Percentiles rank a stretch among this genome's conserved stretches.
phyloP scores from a whole-genome alignment of 1,140 invertebrate genomes.

The Choristoneura fumiferana region DNA sequence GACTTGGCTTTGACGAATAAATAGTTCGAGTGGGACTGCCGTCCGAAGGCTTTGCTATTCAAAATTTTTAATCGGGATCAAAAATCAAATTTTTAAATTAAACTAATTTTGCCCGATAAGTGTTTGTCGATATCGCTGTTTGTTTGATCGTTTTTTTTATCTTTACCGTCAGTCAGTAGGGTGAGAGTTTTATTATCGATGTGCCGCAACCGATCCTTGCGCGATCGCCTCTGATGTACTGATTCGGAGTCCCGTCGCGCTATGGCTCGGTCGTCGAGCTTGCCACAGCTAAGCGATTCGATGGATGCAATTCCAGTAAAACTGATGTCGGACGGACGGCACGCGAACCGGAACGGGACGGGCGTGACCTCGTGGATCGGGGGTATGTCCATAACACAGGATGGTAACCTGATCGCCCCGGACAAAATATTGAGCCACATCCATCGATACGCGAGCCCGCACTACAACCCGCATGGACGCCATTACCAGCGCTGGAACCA shows the following conservation, averaged over 20 bases:
- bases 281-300: constrained; percentile 67
- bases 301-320: constrained; percentile 76
- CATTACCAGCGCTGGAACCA: constrained; percentile 69
- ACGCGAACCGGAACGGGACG: constrained; percentile 61
- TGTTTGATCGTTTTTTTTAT: constrained; percentile 59
- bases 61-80: constrained; percentile 37
- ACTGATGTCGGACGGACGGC: constrained; percentile 71
- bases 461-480: constrained; percentile 70
- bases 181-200: constrained; percentile 41
- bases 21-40: constrained; percentile 62
- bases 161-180: constrained; percentile 54
- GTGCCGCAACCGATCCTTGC: constrained; percentile 49
- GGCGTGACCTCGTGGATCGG: constrained; percentile 70
- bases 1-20: constrained; percentile 70
- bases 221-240: constrained; percentile 51
- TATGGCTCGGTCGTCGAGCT: constrained; percentile 54
- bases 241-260: constrained; percentile 55
- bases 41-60: constrained; percentile 59
- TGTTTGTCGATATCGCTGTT: constrained; percentile 67
- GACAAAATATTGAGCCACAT: constrained; percentile 73
- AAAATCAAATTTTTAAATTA: constrained; percentile 31
- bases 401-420: constrained; percentile 71
- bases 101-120: constrained; percentile 56
- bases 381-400: constrained; percentile 74
- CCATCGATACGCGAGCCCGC: constrained; percentile 69